Percentiles rank a stretch among this genome's conserved stretches.
These are phyloP conservation scores for Bubalus kerabau DNA, from an alignment of 2,113 vertebrate genomes.

Conservation along the genomic window DNA sequence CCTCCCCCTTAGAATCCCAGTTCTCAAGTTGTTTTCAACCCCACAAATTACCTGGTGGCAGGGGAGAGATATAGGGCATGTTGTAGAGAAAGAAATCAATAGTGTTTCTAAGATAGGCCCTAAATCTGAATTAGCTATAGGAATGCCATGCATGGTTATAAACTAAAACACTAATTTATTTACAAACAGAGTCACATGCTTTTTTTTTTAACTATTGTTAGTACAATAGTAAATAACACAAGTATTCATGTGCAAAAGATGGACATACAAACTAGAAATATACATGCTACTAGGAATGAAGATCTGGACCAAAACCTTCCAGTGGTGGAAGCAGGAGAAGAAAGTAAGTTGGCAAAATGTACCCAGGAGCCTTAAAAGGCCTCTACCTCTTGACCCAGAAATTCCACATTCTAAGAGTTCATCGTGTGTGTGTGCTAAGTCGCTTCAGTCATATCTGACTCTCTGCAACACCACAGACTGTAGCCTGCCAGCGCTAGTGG, in stretches of 20 bases:
- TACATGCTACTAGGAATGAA: not conserved
- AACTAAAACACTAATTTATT: conserved; percentile 8
- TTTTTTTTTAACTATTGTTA: not conserved
- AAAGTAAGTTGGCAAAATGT: not conserved
- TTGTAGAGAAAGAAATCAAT: not conserved
- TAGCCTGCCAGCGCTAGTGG: not conserved
- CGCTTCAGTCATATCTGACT: not conserved
- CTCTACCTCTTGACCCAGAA: not conserved
- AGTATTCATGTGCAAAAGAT: not conserved
- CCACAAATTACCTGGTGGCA: not conserved
- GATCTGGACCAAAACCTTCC: not conserved
- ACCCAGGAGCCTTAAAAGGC: not conserved
- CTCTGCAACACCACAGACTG: not conserved
- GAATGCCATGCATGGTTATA: not conserved
- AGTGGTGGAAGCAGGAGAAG: not conserved
- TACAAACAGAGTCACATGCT: not conserved
- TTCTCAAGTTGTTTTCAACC: not conserved
- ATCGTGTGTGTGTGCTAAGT: not conserved
- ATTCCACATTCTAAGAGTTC: not conserved
- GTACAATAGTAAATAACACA: not conserved
- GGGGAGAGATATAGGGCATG: not conserved
- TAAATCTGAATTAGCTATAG: not conserved
- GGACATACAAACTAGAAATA: not conserved
- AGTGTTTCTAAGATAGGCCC: not conserved
- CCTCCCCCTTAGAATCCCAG: not conserved